Evolutionary conservation across 1,140 invertebrate genomes (phyloP), one percentile per base, ranked within the genome.

Genomic region (Megalopta genalis): DNA sequence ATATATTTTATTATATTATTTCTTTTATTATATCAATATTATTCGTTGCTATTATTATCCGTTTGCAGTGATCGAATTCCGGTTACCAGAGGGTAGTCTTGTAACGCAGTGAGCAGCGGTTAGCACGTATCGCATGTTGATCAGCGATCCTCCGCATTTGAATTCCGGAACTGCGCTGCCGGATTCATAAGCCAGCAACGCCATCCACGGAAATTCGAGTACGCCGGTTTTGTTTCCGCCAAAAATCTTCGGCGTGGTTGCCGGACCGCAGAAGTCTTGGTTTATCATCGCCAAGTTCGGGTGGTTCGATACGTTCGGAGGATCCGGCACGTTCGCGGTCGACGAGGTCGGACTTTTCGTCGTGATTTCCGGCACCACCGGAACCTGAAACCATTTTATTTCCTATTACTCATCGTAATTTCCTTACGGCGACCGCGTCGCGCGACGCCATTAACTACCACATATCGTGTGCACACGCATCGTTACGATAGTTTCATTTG

Each of bases 31-130:
- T 32, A 4, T 32, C 4, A 32, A 32, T 32, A 32, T 32, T 32
- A 32, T 32, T 32, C 32, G 32, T 32, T 32, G 32, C 32, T 1
- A 4, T 32, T 4, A 32, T 32, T 32, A 32, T 32, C 32, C 4
- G 32, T 32, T 32, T 60, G 3, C 12, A 27, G 10, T 60, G 14
- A 12, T 16, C 4, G 52, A 37, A 18, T 62, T 2, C 6, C 7
- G 25, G 42, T 91, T 75, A 74, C 91, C 86, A 1, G 49, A 52
- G 0, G 87, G 86, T 32, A 95, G 83, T 12, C 90, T 87, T 3
- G 93, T 93, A 10, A 96, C 93, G 71, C 95, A 96, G 83, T 96
- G 96, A 1, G 95, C 96, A 2, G 96, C 96, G 1, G 95, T 96
- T 21, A 96, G 88, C 49, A 96, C 93, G 83, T 96, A 96, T 83